Percentiles rank a stretch among this genome's conserved stretches.
phyloP scores from a whole-genome alignment of 2,888 invertebrate genomes.

The Sisyra nigra region DNA sequence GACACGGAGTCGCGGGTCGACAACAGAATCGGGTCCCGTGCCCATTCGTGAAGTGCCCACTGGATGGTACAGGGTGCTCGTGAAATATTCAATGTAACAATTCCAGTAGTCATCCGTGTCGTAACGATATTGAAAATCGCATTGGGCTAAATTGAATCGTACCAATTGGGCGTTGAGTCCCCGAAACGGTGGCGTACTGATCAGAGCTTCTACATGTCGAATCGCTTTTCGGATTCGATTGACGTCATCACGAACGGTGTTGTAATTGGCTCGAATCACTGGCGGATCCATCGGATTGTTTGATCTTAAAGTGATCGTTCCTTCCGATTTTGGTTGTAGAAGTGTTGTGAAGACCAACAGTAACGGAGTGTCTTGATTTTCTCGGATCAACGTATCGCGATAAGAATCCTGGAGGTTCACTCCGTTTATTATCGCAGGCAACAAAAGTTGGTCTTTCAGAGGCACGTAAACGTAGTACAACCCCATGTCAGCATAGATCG shows the following conservation, averaged over 20 bases:
- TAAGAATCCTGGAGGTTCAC: background rate
- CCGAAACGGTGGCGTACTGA: slow-evolving; percentile 38
- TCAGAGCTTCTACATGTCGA: slow-evolving; percentile 36
- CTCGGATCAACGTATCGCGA: background rate
- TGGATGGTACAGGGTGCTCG: slow-evolving; percentile 19
- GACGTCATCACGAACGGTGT: slow-evolving; percentile 40
- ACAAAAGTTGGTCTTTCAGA: too few species aligned
- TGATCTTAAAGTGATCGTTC: slow-evolving; percentile 46
- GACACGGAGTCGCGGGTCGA: background rate
- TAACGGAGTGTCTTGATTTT: background rate
- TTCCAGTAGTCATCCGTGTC: slow-evolving; percentile 32
- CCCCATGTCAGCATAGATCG: background rate
- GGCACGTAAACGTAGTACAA: too few species aligned
- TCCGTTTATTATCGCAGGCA: too few species aligned
- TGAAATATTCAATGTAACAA: slow-evolving; percentile 25
- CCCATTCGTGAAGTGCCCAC: slow-evolving; percentile 22
- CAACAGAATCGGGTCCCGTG: slow-evolving; percentile 2
- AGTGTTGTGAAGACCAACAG: background rate
- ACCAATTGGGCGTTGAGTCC: slow-evolving; percentile 34
- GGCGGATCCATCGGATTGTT: slow-evolving; percentile 55
- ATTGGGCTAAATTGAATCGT: slow-evolving; percentile 32
- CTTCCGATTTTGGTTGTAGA: slow-evolving; percentile 48
- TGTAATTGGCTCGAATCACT: slow-evolving; percentile 59
- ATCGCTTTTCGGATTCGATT: slow-evolving; percentile 39
- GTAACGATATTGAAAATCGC: slow-evolving; percentile 24